Base-by-base conservation (phyloP, 1,140 invertebrate genomes). In the Psilanteris sp. region DNA sequence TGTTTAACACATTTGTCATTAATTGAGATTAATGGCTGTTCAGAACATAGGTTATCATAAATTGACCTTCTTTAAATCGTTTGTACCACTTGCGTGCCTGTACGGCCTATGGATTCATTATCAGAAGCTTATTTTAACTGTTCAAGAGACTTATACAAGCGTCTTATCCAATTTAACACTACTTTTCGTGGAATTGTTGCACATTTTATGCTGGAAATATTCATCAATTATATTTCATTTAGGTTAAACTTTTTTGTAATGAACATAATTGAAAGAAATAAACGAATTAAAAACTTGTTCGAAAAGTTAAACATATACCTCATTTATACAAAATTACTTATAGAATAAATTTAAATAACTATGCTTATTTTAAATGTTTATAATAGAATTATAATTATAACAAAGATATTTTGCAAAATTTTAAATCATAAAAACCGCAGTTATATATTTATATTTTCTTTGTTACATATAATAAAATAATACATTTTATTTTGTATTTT, bases 111-210 rank as follows among this genome's bases (percentile, higher is more conserved):
- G 11, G 66, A 70, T 70, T 54, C 46, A 57, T 70, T 70, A 52
- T 55, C 46, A 44, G 54, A 59, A 61, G 46, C 37, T 70, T 61
- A 70, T 70, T 70, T 61, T 54, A 61, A 59, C 66, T 34, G 52
- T 70, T 34, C 37, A 24, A 36, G 29, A 15, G 48, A 44, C 61
- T 66, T n/a, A 13, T 41, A 41, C 10, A 26, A 37, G 48, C 13
- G 34, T 41, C 26, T 9, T 50, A 48, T n/a, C 16, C 26, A 43
- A 43, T 24, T 52, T 52, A 52, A 66, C 27, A 36, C 46, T 26
- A 18, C 10, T 54, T 44, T 9, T 11, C 20, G 15, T 41, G 27
- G 44, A 54, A 62, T 52, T 54, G 37, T 54, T 54, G 37, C 15
- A 41, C 44, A 37, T 50, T 39, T 39, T 41, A 14, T n/a, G 43